A percentile compares a stretch with the other conserved stretches of the same genome.
Conservation (phyloP, 2,888 invertebrate genomes). For the Drosophila paracracens region DNA sequence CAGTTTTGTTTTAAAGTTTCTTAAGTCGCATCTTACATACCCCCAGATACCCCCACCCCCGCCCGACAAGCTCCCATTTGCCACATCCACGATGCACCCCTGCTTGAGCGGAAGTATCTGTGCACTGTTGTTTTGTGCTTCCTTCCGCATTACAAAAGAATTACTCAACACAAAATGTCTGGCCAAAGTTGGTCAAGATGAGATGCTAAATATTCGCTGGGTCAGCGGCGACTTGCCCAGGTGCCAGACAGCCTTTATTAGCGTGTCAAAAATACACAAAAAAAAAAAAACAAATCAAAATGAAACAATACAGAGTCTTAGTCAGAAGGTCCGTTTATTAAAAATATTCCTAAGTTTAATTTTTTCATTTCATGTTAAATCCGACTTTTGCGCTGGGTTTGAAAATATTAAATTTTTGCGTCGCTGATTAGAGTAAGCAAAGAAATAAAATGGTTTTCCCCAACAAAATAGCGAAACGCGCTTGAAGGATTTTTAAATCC, state of each 20-base stretch:
- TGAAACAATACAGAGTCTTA: background rate
- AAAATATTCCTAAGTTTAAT: slow-evolving; percentile 16
- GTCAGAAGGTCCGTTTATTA: slow-evolving; percentile 10
- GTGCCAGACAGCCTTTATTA: slow-evolving; percentile 47
- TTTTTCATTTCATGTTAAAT: slow-evolving; percentile 3
- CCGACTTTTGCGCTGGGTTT: background rate
- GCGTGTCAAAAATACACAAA: slow-evolving; percentile 15
- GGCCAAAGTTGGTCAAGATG: slow-evolving; percentile 57
- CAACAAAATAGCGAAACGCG: background rate
- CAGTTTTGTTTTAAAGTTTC: slow-evolving; percentile 74
- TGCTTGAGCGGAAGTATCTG: slow-evolving; percentile 58
- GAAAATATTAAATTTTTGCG: background rate
- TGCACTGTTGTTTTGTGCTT: slow-evolving; percentile 69
- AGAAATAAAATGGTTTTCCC: background rate
- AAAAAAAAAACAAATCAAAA: slow-evolving; percentile 1
- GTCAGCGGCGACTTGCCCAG: slow-evolving; percentile 36
- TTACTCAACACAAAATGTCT: slow-evolving; percentile 79
- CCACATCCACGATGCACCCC: background rate
- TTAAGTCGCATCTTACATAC: slow-evolving; percentile 45
- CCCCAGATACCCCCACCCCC: background rate
- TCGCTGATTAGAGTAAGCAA: background rate
- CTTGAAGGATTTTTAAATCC: background rate
- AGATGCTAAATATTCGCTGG: slow-evolving; percentile 39
- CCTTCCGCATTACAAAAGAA: slow-evolving; percentile 80
- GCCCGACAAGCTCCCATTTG: background rate